These are phyloP conservation scores for Epinotia demarniana DNA, from an alignment of 2,888 invertebrate genomes.

Conservation along the genomic window DNA sequence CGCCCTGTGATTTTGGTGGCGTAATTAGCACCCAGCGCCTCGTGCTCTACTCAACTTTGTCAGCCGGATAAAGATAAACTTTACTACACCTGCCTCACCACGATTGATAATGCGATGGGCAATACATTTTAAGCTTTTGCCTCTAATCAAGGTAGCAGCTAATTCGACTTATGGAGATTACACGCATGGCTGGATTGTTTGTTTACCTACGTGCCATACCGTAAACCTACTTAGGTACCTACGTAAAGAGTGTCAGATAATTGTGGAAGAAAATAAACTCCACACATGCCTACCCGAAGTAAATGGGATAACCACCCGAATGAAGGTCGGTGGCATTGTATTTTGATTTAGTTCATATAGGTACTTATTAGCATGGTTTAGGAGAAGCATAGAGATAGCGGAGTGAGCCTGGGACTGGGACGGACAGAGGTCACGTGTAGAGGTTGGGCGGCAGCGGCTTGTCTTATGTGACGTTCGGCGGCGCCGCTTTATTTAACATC, in stretches of 20 bases:
- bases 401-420: too few relatives aligned
- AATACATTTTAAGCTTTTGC: neutral
- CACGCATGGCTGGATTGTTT: neutral
- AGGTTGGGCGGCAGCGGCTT: neutral
- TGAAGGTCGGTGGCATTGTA: too few relatives aligned
- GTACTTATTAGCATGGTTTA: too few relatives aligned
- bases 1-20: conserved; percentile 52
- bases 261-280: too few relatives aligned
- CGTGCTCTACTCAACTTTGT: neutral
- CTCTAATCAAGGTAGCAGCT: neutral
- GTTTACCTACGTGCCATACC: neutral
- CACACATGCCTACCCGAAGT: too few relatives aligned
- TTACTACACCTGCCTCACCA: neutral
- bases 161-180: neutral
- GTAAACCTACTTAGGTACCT: neutral
- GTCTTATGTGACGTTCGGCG: conserved; percentile 45
- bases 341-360: neutral
- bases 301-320: too few relatives aligned
- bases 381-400: neutral
- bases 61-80: neutral
- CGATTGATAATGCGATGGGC: neutral
- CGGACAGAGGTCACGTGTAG: too few relatives aligned
- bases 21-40: conserved; percentile 54
- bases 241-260: too few relatives aligned
- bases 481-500: conserved; percentile 69